These are phyloP conservation scores for Calypte anna DNA, from an alignment of 2,113 vertebrate genomes.

Conservation along the genomic window DNA sequence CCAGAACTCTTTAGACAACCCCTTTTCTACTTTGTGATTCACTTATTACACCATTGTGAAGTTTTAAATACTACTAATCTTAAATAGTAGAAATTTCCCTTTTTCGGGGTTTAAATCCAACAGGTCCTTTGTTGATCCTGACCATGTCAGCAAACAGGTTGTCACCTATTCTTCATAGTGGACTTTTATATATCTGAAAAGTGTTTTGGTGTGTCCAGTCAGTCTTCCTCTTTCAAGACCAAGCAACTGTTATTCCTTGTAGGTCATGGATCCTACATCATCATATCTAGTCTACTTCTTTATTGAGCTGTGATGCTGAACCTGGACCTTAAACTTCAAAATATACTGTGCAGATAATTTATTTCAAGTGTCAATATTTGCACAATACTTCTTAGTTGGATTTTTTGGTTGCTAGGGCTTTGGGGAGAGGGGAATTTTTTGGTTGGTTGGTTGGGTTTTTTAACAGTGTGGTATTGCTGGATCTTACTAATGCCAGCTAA, in stretches of 20 bases:
- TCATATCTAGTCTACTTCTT: neutral
- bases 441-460: neutral
- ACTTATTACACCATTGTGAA: neutral
- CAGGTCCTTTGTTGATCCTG: neutral
- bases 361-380: neutral
- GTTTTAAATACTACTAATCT: neutral
- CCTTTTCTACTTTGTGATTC: neutral
- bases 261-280: neutral
- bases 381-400: neutral
- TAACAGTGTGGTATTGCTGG: neutral
- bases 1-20: neutral
- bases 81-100: neutral
- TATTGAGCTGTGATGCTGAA: neutral
- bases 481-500: neutral
- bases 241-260: neutral
- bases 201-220: accelerated
- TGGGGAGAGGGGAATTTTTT: accelerated
- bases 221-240: neutral
- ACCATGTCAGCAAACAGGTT: neutral
- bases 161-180: neutral
- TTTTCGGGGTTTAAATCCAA: neutral
- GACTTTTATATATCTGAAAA: neutral
- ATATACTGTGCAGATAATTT: neutral
- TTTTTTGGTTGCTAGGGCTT: neutral
- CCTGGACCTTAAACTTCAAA: neutral